Evolutionary conservation across 2,113 vertebrate genomes (phyloP), one percentile per base, ranked within the genome.

Genomic region (Charina bottae): DNA sequence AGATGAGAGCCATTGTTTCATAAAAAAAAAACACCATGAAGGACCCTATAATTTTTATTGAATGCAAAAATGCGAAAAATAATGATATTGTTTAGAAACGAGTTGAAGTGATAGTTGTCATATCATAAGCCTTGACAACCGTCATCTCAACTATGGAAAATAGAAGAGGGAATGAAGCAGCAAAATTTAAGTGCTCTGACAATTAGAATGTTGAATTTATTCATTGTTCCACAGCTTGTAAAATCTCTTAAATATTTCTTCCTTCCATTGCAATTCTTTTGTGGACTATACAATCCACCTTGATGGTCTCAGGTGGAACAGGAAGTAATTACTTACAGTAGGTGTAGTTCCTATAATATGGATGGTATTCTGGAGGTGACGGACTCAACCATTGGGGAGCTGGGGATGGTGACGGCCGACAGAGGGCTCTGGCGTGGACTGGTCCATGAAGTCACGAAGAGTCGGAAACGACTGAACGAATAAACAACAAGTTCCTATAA

Each of bases 71-170:
- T 88, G 93, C n/a, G 94, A 89, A 89, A 83, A 90, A 95, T 96
- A 96, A 96, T 95, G 28, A 95, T 96, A 96, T 96, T 97, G 96
- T 96, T 97, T 95, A 96, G 96, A 97, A 97, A 96, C 90, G 93
- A 85, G 89, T 97, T 8, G 64, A 96, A 96, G 95, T 97, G 97
- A 97, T 95, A 97, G 72, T 78, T 58, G 28, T 93, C 93, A 78
- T 97, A 91, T 96, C 93, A 95, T 83, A 84, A 95, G 86, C 89
- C 92, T 93, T 96, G 93, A 96, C 96, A 97, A 94, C 93, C 53
- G 93, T 96, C 93, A 86, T 96, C 92, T 96, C 91, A 94, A 88
- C 93, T 94, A 21, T 90, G 92, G 92, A 96, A 96, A 93, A 93
- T 89, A 93, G 24, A 83, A 17, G 33, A 0, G 37, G 84, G 89